phyloP scores from a whole-genome alignment of 1,140 invertebrate genomes.

The Drosophila takahashii region DNA sequence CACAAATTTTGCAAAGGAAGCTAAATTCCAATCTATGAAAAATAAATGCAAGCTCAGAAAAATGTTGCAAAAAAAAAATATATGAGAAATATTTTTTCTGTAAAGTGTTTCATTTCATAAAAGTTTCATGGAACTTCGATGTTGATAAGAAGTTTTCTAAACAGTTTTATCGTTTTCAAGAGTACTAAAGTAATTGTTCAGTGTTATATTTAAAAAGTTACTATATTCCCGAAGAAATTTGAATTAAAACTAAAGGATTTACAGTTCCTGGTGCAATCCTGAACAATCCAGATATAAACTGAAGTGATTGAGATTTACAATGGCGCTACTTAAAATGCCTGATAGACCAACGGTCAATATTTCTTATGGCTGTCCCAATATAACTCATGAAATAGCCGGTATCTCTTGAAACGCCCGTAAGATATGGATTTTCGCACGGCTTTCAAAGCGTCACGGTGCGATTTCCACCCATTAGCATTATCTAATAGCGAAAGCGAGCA shows the following conservation, averaged over 20 bases:
- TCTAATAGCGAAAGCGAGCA: slow-evolving; percentile 9
- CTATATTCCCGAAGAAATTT: background rate
- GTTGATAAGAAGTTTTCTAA: background rate
- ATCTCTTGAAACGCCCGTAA: slow-evolving; percentile 11
- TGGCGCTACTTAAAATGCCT: background rate
- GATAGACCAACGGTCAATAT: slow-evolving; percentile 5
- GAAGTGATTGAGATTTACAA: slow-evolving; percentile 3
- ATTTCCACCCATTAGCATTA: slow-evolving; percentile 30
- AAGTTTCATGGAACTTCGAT: too few species aligned
- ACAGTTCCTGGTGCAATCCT: background rate
- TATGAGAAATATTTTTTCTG: background rate
- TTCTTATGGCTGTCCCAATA: slow-evolving; percentile 3
- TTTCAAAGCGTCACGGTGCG: slow-evolving; percentile 2
- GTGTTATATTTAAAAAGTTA: background rate
- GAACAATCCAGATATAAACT: background rate
- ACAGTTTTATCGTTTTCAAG: background rate
- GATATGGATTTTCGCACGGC: slow-evolving; percentile 23
- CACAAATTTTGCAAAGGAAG: too few species aligned
- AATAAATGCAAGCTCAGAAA: too few species aligned
- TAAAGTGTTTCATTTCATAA: background rate
- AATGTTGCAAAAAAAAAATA: too few species aligned
- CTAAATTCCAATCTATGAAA: too few species aligned
- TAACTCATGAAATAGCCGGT: slow-evolving; percentile 21
- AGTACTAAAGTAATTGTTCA: background rate
- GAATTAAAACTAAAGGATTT: background rate